Base-by-base conservation (phyloP, 2,888 invertebrate species). In the Eupithecia tripunctaria region DNA sequence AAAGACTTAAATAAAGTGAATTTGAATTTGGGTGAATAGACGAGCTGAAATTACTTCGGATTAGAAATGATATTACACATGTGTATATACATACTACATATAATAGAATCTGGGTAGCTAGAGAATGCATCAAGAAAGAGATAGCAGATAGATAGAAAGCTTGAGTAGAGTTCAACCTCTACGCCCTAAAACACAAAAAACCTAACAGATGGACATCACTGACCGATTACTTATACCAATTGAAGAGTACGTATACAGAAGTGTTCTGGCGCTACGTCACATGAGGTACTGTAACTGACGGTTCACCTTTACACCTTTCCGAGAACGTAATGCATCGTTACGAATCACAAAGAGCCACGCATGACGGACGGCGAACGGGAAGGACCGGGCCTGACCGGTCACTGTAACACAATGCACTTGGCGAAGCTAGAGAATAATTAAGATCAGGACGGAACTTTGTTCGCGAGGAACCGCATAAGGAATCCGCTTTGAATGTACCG, bases 341-440 rank as follows among this genome's bases (percentile, higher is more conserved):
- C 76, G 69, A 79, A 78, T 77, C 76, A 76, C 75, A 80, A 76
- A 74, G 78, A 62, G 78, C 70, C 79, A 81, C 79, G 81, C 79
- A 74, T 78, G 79, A 75, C 75, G 70, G 72, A 60, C 76, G 68
- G 72, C 43, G 70, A 71, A 72, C 76, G 79, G 76, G 72, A 71
- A 72, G 63, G 70, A 71, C 73, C 41, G 73, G 59, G 74, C 71
- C 71, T 76, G 74, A 74, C 72, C 71, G 70, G 75, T 64, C 71
- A 72, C 67, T 67, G 67, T 65, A 43, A 70, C 66, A 75, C 74
- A 75, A 75, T 73, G 72, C 72, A 68, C 68, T 76, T 74, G 76
- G 67, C 74, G 59, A 56, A 63, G 69, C 63, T 43, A 27, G 64
- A 59, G 74, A 69, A 74, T 71, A 72, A 74, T 59, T 69, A 66